These are phyloP conservation scores for Psittacula echo DNA, from an alignment of 2,797 vertebrate species.

Conservation along the genomic window DNA sequence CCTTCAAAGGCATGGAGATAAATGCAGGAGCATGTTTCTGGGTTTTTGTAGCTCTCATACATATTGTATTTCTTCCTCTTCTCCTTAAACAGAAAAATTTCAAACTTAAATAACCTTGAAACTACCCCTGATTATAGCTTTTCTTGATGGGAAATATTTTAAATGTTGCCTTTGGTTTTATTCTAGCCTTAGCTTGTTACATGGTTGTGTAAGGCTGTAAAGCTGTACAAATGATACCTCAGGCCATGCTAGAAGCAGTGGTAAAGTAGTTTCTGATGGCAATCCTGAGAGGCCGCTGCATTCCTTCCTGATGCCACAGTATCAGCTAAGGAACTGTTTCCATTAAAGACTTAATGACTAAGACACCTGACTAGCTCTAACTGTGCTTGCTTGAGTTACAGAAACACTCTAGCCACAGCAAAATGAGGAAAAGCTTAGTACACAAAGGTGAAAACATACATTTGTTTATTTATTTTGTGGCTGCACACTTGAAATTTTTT, in stretches of 20 bases:
- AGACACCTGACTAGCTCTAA: neutral
- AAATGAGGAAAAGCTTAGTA: neutral
- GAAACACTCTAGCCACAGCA: neutral
- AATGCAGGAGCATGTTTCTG: neutral
- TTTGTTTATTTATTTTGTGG: neutral
- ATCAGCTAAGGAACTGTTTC: neutral
- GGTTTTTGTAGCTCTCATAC: neutral
- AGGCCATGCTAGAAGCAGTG: neutral
- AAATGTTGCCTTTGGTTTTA: neutral
- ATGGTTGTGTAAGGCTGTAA: neutral
- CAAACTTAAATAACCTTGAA: neutral
- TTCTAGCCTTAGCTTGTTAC: neutral
- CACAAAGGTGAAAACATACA: neutral
- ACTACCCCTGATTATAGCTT: neutral
- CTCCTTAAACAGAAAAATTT: neutral
- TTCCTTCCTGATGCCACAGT: neutral
- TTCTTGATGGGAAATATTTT: neutral
- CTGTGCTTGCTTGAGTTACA: neutral
- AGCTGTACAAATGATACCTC: neutral
- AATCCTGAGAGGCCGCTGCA: neutral
- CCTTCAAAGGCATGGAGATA: neutral
- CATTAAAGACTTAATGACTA: neutral
- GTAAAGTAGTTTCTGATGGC: neutral
- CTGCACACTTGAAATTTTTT: neutral
- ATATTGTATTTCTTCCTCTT: neutral